Conservation (phyloP, 1,140 invertebrate genomes). For the Cydia strobilella region DNA sequence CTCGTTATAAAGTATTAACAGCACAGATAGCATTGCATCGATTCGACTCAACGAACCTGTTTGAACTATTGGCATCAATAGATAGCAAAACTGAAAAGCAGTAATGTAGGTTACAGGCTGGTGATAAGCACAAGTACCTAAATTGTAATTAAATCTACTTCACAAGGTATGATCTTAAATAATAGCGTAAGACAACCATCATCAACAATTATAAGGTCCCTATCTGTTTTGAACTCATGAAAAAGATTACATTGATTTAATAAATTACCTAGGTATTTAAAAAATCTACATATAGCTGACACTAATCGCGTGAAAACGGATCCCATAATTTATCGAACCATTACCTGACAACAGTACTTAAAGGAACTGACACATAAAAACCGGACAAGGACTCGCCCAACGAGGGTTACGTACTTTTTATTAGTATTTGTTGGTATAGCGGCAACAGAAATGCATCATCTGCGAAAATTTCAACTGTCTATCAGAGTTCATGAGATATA, state of each 20-base stretch:
- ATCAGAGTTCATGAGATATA: too few relatives aligned
- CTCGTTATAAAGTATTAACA: neutral
- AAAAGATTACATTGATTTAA: too few relatives aligned
- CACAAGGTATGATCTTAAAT: neutral
- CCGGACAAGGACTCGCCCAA: too few relatives aligned
- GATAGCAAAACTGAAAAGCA: conserved; percentile 13
- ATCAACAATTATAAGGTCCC: neutral
- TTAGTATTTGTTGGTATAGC: too few relatives aligned
- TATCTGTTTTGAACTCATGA: too few relatives aligned
- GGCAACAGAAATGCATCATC: too few relatives aligned
- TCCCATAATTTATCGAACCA: neutral
- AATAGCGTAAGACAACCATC: neutral
- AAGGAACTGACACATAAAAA: neutral
- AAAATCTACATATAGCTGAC: too few relatives aligned
- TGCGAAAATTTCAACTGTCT: too few relatives aligned
- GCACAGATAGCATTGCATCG: conserved; percentile 1
- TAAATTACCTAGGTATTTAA: too few relatives aligned
- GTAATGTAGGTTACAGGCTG: neutral
- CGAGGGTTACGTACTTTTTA: too few relatives aligned
- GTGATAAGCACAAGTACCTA: neutral
- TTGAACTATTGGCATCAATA: conserved; percentile 19
- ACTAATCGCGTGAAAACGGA: too few relatives aligned
- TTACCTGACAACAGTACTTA: neutral
- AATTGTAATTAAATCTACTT: neutral
- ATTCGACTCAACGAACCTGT: neutral